Base-by-base conservation (phyloP, 2,888 invertebrate species). In the Automeris io region DNA sequence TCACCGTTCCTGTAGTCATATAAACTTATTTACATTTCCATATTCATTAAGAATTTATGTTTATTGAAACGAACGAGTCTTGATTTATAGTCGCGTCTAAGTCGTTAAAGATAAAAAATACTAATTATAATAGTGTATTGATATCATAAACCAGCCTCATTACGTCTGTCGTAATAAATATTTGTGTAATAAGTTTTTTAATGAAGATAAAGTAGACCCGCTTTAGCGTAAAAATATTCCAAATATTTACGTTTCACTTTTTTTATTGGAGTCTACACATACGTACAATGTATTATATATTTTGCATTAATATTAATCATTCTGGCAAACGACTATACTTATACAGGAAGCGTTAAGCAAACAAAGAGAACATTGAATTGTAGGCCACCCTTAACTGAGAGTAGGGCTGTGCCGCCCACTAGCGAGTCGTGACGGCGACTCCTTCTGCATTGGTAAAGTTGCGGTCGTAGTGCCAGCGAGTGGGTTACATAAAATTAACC, bases 291-390 rank as follows among this genome's bases (percentile, higher is more conserved):
- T 37, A n/a, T n/a, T n/a, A n/a, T n/a, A 37, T 37, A 23, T 12
- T 37, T 58, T 52, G 51, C 49, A 54, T 58, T 46, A 49, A 48
- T 48, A 47, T 51, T 57, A 56, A 58, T 56, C 47, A 51, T 42
- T 38, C 45, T 48, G 54, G 50, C 56, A 36, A 63, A 61, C n/a
- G n/a, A n/a, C 64, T 64, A 57, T 49, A 52, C 48, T 49, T n/a
- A 56, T 64, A 55, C 71, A 73, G 77, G 74, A 79, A 82, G 73
- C 57, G 63, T 54, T 70, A 52, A 58, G 58, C 70, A 77, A 81
- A 82, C 80, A 81, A 78, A 72, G 59, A 46, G 63, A 65, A 62
- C 68, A 71, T 73, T 65, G 67, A 71, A 77, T 73, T 68, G 72
- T 70, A 63, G 81, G 70, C 80, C 82, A 80, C 82, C 81, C 78